Percentiles rank a stretch among this genome's conserved stretches.
Conservation (phyloP, 2,888 invertebrate genomes). For the Julus scanicus region DNA sequence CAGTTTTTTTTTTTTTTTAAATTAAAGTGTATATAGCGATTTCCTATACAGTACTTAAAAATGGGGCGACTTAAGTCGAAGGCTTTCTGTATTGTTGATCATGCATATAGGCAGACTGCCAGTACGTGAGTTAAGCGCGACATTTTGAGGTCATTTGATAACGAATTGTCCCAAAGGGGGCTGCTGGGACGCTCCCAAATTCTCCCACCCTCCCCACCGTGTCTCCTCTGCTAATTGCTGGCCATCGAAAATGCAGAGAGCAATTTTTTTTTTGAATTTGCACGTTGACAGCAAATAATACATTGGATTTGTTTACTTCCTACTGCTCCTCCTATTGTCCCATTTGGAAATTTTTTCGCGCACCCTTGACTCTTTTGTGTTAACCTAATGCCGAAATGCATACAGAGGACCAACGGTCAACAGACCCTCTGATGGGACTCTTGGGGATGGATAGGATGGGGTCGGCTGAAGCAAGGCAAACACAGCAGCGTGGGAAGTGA, state of each 20-base stretch:
- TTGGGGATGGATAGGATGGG: not conserved
- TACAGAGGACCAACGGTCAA: not conserved
- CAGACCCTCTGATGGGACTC: constrained; percentile 1
- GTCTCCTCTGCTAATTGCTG: not conserved
- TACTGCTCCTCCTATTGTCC: constrained; percentile 30
- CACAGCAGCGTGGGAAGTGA: constrained; percentile 23
- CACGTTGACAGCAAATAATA: constrained; percentile 36
- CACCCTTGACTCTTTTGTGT: not conserved
- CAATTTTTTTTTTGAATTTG: not conserved
- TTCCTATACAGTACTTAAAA: no score
- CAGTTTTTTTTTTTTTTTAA: no score
- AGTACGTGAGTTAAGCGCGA: not conserved
- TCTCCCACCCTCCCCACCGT: not conserved
- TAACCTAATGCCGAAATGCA: not conserved
- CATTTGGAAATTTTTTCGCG: not conserved
- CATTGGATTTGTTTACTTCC: constrained; percentile 14
- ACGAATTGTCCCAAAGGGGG: not conserved
- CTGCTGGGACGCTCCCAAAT: not conserved
- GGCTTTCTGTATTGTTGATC: not conserved
- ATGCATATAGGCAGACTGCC: not conserved
- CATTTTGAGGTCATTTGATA: not conserved
- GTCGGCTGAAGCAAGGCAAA: not conserved
- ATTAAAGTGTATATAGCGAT: no score
- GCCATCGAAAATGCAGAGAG: not conserved
- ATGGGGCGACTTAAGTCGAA: no score